A percentile compares a stretch with the other conserved stretches of the same genome.
Conservation (phyloP, 2,888 invertebrate species). For the Drosophila lutescens region DNA sequence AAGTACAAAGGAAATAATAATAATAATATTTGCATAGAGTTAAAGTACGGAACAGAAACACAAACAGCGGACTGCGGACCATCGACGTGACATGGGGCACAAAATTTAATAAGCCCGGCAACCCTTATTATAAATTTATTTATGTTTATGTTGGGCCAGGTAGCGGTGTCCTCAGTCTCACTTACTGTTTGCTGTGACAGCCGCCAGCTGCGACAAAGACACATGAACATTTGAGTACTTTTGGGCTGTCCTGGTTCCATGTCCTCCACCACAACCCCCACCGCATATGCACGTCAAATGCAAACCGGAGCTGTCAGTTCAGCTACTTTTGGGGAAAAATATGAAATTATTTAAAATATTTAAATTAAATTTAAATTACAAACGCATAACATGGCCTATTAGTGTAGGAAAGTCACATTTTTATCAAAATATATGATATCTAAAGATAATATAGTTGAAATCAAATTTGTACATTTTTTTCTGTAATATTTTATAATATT, state of each 20-base stretch:
- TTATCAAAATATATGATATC: too few relatives aligned
- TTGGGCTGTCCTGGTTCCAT: slow-evolving; percentile 44
- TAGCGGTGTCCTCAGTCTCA: slow-evolving; percentile 29
- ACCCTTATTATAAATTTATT: slow-evolving; percentile 62
- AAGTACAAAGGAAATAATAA: slow-evolving; percentile 15
- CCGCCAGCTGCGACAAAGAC: slow-evolving; percentile 59
- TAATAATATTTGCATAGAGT: slow-evolving; percentile 46
- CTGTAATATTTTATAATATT: too few relatives aligned
- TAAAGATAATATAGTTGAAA: too few relatives aligned
- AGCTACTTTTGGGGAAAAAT: not conserved
- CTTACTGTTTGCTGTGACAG: slow-evolving; percentile 61
- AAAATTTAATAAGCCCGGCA: slow-evolving; percentile 59
- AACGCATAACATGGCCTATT: too few relatives aligned
- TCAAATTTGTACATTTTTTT: too few relatives aligned
- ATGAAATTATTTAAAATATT: not conserved
- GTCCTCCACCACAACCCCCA: slow-evolving; percentile 23
- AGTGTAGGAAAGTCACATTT: too few relatives aligned
- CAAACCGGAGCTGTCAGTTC: slow-evolving; percentile 15
- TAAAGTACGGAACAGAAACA: slow-evolving; percentile 18
- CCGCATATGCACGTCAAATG: slow-evolving; percentile 18
- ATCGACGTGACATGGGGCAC: slow-evolving; percentile 12
- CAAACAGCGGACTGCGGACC: slow-evolving; percentile 25
- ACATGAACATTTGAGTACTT: slow-evolving; percentile 48
- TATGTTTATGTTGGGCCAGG: slow-evolving; percentile 50
- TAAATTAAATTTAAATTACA: not conserved